Percentiles rank a stretch among this genome's conserved stretches.
Conservation (phyloP, 2,113 vertebrate species). For the Chauna torquata region DNA sequence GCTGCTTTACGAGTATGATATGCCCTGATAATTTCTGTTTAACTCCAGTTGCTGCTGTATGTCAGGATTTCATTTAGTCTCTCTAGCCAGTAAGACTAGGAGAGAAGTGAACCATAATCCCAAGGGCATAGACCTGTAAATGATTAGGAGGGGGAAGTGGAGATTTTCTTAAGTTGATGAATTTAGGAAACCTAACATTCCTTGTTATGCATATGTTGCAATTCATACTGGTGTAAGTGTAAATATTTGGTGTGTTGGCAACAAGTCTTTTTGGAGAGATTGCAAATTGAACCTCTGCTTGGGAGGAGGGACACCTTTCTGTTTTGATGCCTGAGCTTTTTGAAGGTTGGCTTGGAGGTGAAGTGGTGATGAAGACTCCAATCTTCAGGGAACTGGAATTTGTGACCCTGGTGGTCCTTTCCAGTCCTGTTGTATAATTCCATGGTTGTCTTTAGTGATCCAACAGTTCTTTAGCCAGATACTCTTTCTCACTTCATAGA, state of each 20-base stretch:
- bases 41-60: constrained; percentile 54
- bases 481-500: not conserved
- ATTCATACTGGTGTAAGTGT: constrained; percentile 22
- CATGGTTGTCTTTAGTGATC: constrained; percentile 66
- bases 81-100: not conserved
- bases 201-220: constrained; percentile 54
- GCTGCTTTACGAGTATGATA: not conserved
- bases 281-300: constrained; percentile 42
- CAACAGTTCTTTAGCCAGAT: constrained; percentile 59
- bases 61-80: constrained; percentile 10
- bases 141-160: not conserved
- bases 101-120: constrained; percentile 2
- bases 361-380: constrained; percentile 58
- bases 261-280: constrained; percentile 19
- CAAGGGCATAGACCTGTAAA: not conserved
- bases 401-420: constrained; percentile 40
- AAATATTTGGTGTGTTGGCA: constrained; percentile 29
- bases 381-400: not conserved
- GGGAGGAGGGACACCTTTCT: constrained; percentile 48
- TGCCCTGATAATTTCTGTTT: not conserved
- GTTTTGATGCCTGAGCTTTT: not conserved
- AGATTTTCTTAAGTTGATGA: not conserved
- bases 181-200: constrained; percentile 30
- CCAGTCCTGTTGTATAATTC: not conserved
- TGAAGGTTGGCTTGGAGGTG: constrained; percentile 45